Percentiles rank a stretch among this genome's conserved stretches.
phyloP scores from a whole-genome alignment of 2,113 vertebrate genomes.

The Eptesicus fuscus region DNA sequence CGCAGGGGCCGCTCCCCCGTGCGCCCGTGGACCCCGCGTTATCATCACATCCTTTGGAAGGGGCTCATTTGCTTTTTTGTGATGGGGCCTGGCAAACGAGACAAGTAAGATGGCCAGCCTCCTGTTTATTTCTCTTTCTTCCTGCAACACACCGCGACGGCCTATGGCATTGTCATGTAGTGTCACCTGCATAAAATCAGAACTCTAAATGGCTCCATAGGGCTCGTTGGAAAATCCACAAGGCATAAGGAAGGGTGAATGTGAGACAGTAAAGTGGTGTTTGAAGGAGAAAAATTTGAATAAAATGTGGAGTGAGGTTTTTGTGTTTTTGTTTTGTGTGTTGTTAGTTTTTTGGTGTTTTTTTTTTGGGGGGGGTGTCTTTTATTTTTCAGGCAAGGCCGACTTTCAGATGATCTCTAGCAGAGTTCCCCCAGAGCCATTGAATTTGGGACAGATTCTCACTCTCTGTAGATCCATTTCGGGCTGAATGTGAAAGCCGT shows the following conservation, averaged over 20 bases:
- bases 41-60: conserved; percentile 47
- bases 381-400: conserved; percentile 32
- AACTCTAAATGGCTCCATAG: conserved; percentile 53
- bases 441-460: conserved; percentile 34
- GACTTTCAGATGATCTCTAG: conserved; percentile 63
- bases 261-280: background rate
- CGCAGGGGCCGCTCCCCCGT: background rate
- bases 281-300: background rate
- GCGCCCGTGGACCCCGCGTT: conserved; percentile 32
- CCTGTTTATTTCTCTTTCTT: conserved; percentile 55
- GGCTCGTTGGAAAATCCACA: conserved; percentile 46
- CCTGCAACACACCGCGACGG: conserved; percentile 60
- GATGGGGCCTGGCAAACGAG: conserved; percentile 40
- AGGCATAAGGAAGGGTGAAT: background rate
- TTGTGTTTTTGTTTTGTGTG: background rate
- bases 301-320: background rate
- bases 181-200: conserved; percentile 63
- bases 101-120: conserved; percentile 26
- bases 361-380: background rate
- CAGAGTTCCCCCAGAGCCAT: conserved; percentile 49
- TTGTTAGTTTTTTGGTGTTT: background rate
- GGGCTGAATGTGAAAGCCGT: background rate
- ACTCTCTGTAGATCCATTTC: conserved; percentile 48
- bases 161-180: conserved; percentile 55
- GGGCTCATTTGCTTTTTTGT: conserved; percentile 40